These are phyloP conservation scores for Agrochola lota DNA, from an alignment of 2,888 invertebrate species.

Conservation along the genomic window DNA sequence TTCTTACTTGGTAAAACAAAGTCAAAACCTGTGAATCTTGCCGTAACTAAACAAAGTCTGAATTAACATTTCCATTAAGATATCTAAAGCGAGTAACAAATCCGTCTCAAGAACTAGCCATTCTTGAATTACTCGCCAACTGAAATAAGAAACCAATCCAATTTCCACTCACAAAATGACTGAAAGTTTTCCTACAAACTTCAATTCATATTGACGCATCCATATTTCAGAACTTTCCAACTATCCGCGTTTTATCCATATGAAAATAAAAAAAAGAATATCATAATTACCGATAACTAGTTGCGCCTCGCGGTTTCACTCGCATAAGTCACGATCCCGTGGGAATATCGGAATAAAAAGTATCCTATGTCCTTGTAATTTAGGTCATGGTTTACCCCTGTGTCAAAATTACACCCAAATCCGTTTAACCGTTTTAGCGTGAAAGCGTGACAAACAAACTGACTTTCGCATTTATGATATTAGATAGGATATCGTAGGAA, in stretches of 20 bases:
- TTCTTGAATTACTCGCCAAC: neutral
- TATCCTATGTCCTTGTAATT: too few species aligned
- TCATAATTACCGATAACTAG: too few species aligned
- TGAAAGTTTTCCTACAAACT: neutral
- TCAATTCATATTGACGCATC: conserved; percentile 3
- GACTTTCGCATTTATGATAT: too few species aligned
- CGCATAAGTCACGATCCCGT: too few species aligned
- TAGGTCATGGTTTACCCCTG: too few species aligned
- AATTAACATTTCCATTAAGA: neutral
- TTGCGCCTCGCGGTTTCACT: too few species aligned
- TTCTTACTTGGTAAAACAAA: neutral
- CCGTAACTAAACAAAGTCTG: neutral
- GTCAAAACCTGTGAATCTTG: neutral
- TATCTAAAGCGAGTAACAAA: neutral
- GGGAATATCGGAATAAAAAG: too few species aligned
- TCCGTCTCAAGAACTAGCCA: neutral
- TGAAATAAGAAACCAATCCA: conserved; percentile 15
- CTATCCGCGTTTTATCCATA: neutral
- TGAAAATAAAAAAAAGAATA: neutral
- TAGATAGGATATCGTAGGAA: too few species aligned
- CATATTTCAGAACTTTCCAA: neutral
- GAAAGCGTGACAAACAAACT: too few species aligned
- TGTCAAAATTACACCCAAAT: too few species aligned
- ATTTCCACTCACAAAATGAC: conserved; percentile 5
- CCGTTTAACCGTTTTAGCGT: too few species aligned